Conservation (phyloP, 2,797 vertebrate species). For the Neomorphus geoffroyi region DNA sequence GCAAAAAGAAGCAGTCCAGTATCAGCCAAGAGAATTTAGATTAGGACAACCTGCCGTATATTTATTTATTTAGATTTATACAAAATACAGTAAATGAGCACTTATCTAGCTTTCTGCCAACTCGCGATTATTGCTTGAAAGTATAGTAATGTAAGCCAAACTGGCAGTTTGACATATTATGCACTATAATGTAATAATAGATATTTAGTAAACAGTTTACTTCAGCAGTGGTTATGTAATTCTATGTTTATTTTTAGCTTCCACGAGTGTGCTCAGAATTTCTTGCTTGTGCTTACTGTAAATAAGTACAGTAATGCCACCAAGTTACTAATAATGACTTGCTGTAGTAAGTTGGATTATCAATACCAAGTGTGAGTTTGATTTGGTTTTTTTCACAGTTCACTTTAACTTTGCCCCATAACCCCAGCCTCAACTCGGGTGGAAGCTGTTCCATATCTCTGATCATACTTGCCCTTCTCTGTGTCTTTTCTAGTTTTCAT, state of each 20-base stretch:
- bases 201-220: constrained; percentile 66
- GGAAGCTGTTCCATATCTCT: background rate
- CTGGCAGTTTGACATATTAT: constrained; percentile 42
- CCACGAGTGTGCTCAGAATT: constrained; percentile 21
- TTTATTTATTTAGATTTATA: constrained; percentile 30
- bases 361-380: background rate
- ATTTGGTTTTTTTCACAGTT: background rate
- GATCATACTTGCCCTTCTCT: background rate
- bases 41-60: background rate
- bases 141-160: constrained; percentile 6
- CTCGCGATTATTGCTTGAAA: constrained; percentile 51
- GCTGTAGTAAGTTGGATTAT: constrained; percentile 29
- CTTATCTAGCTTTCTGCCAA: constrained; percentile 18
- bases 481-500: background rate
- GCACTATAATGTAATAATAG: constrained; percentile 38
- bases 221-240: constrained; percentile 24
- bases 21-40: background rate
- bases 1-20: background rate
- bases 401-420: background rate
- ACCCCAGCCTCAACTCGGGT: background rate
- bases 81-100: constrained; percentile 21
- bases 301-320: constrained; percentile 31
- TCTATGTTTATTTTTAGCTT: constrained; percentile 63
- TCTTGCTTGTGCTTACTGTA: constrained; percentile 48
- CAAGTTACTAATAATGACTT: constrained; percentile 50